phyloP scores from a whole-genome alignment of 2,888 invertebrate genomes.

The Achlya flavicornis region DNA sequence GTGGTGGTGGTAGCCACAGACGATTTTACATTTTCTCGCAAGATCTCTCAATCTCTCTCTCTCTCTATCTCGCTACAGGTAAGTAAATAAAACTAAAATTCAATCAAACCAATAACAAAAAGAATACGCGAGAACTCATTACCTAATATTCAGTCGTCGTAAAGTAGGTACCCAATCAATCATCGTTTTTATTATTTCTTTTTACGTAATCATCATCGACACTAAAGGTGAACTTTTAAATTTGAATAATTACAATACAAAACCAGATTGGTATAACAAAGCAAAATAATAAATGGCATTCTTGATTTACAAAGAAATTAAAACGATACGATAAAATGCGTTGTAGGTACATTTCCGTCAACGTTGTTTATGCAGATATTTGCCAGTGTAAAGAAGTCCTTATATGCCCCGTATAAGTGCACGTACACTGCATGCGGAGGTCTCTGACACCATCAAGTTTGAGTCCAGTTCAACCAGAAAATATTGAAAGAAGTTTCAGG shows the following conservation, averaged over 20 bases:
- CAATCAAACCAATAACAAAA: too few relatives aligned
- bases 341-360: conserved; percentile 4
- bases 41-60: too few relatives aligned
- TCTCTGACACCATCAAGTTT: conserved; percentile 5
- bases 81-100: too few relatives aligned
- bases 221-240: neutral
- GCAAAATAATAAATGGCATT: neutral
- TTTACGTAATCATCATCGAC: too few relatives aligned
- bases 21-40: too few relatives aligned
- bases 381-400: neutral
- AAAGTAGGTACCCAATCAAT: too few relatives aligned
- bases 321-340: conserved; percentile 1
- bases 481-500: neutral
- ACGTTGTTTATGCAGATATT: neutral
- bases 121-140: too few relatives aligned
- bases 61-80: too few relatives aligned
- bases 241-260: neutral
- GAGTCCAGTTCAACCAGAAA: conserved; percentile 5
- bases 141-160: too few relatives aligned
- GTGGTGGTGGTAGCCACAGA: too few relatives aligned
- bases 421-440: conserved; percentile 19
- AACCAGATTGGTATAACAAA: neutral
- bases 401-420: neutral
- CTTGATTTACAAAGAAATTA: neutral
- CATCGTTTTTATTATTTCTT: too few relatives aligned